These are phyloP conservation scores for Saccostrea glomerata DNA, from an alignment of 1,140 invertebrate genomes.

Conservation along the genomic window DNA sequence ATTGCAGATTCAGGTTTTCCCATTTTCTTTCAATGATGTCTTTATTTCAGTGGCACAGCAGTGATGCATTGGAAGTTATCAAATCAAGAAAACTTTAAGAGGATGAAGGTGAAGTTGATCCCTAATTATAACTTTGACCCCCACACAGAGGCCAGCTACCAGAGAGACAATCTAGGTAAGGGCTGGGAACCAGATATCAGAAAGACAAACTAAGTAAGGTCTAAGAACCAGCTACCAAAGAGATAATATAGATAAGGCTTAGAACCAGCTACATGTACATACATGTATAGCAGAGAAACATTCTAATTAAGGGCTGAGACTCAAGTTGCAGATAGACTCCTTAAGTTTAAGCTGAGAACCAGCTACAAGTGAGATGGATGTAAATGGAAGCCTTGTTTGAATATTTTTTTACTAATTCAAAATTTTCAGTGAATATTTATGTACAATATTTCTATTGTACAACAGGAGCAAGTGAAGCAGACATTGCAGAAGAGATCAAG, in stretches of 20 bases:
- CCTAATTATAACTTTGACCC: conserved; percentile 82
- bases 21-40: not conserved
- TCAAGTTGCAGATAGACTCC: no score
- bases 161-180: conserved; percentile 83
- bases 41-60: conserved; percentile 47
- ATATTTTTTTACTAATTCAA: not conserved
- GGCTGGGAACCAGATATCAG: not conserved
- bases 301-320: no score
- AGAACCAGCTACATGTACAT: not conserved
- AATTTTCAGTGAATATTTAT: not conserved
- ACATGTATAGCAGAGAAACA: not conserved
- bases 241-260: not conserved
- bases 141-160: conserved; percentile 83
- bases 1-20: no score
- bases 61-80: conserved; percentile 81
- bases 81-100: conserved; percentile 83
- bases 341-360: no score
- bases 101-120: conserved; percentile 84
- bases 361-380: no score
- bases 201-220: not conserved
- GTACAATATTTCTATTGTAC: not conserved
- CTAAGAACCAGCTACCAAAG: not conserved
- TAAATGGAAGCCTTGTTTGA: no score
- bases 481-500: conserved; percentile 56
- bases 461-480: conserved; percentile 58